phyloP scores from a whole-genome alignment of 1,140 invertebrate species.

The Drosophila burlai region DNA sequence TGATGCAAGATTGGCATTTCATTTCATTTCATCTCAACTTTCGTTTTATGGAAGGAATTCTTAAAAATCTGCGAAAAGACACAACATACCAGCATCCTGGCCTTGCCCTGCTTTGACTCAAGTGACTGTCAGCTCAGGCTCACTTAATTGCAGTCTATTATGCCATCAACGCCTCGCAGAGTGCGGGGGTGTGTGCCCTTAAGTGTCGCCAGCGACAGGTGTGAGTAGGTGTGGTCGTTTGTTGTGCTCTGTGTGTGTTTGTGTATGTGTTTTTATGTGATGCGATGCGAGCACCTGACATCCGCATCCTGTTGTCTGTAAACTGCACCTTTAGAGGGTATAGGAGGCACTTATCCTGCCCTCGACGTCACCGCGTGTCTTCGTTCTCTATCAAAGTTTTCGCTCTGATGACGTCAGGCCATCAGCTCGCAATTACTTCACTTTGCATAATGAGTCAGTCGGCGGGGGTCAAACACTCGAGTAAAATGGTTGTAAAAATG shows the following conservation, averaged over 20 bases:
- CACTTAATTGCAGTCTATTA: constrained; percentile 82
- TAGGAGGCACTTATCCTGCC: constrained; percentile 57
- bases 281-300: constrained; percentile 40
- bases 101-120: constrained; percentile 41
- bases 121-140: constrained; percentile 72
- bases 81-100: constrained; percentile 48
- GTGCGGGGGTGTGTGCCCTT: constrained; percentile 33
- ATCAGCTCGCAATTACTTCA: constrained; percentile 74
- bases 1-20: constrained; percentile 23
- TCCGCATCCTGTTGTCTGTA: constrained; percentile 71
- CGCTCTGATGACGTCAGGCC: constrained; percentile 39
- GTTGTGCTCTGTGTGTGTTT: constrained; percentile 7
- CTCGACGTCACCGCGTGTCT: constrained; percentile 39
- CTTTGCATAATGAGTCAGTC: constrained; percentile 71
- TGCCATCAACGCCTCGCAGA: constrained; percentile 75
- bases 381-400: constrained; percentile 58
- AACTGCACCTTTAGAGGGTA: constrained; percentile 46
- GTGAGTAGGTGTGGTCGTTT: not conserved
- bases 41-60: constrained; percentile 4
- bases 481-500: constrained; percentile 31
- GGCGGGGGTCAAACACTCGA: constrained; percentile 33
- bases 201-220: constrained; percentile 59
- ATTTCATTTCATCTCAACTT: not conserved
- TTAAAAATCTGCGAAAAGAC: constrained; percentile 55
- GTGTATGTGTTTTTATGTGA: constrained; percentile 39